Conservation (phyloP, 2,797 vertebrate genomes). For the Petrocephalus schoutedeni region DNA sequence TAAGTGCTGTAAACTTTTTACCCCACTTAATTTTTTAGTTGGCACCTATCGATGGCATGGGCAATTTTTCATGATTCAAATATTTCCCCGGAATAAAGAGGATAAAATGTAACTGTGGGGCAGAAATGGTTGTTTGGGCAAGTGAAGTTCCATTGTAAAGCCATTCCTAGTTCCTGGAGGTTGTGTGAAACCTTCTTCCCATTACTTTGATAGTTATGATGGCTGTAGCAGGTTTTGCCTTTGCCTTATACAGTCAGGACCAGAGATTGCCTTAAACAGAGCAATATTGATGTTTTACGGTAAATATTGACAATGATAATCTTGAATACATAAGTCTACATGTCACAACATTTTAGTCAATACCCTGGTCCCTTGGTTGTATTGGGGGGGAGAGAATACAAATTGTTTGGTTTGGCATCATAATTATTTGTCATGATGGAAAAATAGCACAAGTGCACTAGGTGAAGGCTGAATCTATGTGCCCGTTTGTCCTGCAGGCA, state of each 20-base stretch:
- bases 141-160: background rate
- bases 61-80: background rate
- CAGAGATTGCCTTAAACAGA: background rate
- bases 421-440: background rate
- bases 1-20: conserved; percentile 66
- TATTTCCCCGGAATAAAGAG: background rate
- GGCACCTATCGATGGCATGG: background rate
- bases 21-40: background rate
- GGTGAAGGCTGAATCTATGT: background rate
- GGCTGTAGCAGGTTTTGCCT: background rate
- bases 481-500: conserved; percentile 58
- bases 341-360: background rate
- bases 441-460: background rate
- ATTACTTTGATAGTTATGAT: background rate
- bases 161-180: background rate
- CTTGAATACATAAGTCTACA: background rate
- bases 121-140: background rate
- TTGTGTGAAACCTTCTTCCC: background rate
- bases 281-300: background rate
- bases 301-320: background rate
- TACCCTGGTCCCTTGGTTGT: background rate
- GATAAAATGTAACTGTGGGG: background rate
- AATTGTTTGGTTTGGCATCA: background rate
- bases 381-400: background rate
- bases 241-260: background rate